Percentiles rank a stretch among this genome's conserved stretches.
These are phyloP conservation scores for Barbus barbus DNA, from an alignment of 2,113 vertebrate species.

Conservation along the genomic window DNA sequence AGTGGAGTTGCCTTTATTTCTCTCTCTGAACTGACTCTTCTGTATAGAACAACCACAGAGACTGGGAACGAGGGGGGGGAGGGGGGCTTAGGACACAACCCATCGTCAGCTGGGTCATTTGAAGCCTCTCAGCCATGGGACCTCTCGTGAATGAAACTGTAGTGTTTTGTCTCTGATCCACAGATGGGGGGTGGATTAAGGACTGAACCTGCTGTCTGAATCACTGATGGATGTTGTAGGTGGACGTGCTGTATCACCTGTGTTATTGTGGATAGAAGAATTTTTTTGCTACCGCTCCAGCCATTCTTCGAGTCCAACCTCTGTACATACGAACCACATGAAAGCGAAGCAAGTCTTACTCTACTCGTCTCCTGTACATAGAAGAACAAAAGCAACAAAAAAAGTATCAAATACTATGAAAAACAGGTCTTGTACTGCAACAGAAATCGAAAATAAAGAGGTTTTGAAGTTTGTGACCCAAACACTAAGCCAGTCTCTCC, in stretches of 20 bases:
- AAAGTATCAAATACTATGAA: conserved; percentile 72
- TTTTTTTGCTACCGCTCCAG: conserved; percentile 50
- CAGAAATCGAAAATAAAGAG: conserved; percentile 71
- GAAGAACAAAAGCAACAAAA: conserved; percentile 75
- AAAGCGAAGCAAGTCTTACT: conserved; percentile 65
- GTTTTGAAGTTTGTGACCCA: conserved; percentile 76
- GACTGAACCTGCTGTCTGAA: not conserved
- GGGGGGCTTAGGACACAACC: conserved; percentile 7
- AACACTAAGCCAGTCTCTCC: conserved; percentile 67
- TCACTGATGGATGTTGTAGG: conserved; percentile 38
- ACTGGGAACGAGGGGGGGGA: not conserved
- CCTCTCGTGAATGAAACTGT: not conserved
- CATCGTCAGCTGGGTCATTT: not conserved
- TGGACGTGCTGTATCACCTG: conserved; percentile 37
- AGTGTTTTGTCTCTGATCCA: conserved; percentile 12
- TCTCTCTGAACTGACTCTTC: conserved; percentile 63
- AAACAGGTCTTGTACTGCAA: conserved; percentile 78
- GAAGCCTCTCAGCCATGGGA: not conserved
- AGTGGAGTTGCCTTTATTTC: conserved; percentile 75
- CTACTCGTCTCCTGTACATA: conserved; percentile 81
- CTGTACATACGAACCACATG: conserved; percentile 75
- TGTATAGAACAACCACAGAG: conserved; percentile 66
- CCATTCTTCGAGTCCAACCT: conserved; percentile 57
- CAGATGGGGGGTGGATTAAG: not conserved
- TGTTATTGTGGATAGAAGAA: conserved; percentile 19